Evolutionary conservation across 2,113 vertebrate genomes (phyloP), one percentile per base, ranked within the genome.

Genomic region (Anoplopoma fimbria): DNA sequence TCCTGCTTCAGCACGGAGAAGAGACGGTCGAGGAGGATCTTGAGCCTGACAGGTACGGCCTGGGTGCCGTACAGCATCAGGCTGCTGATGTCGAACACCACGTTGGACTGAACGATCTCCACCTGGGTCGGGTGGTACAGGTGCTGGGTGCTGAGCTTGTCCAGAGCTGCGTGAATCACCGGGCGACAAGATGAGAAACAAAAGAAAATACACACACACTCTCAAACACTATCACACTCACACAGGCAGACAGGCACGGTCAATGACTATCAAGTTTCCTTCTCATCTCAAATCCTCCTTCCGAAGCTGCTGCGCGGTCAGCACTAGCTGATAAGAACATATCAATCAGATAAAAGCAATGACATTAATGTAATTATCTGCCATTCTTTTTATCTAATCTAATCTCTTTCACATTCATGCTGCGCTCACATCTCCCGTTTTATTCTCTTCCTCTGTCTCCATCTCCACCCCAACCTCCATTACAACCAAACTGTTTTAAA

Each of bases 71-170:
- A 99, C 3, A 99, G 92, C 97, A 99, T 99, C 88, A 99, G 96
- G 93, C 98, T 99, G 94, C 98, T 97, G 86, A 99, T 99, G 87
- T 99, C 98, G 64, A 99, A 99, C 84, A 99, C 98, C 91, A 99
- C 97, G 38, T 97, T 99, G 95, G 96, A 98, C 92, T 99, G 98
- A 75, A 99, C 98, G 25, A 99, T 98, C 95, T 99, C 98, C 92
- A 99, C 98, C 94, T 98, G 98, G 89, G 96, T 96, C 17, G 97
- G 94, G 61, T 98, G 96, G 82, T 97, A 98, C 84, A 97, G 85
- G 72, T 97, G 95, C 72, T 98, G 97, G 89, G 97, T 95, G 95
- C 97, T 96, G 91, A 99, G 93, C 93, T 99, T 99, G 92, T 98
- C 98, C 82, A 99, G 93, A 69, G 98, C 98, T 99, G 95, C 33